Conservation (phyloP, 2,797 vertebrate species). For the Sphenodon punctatus region DNA sequence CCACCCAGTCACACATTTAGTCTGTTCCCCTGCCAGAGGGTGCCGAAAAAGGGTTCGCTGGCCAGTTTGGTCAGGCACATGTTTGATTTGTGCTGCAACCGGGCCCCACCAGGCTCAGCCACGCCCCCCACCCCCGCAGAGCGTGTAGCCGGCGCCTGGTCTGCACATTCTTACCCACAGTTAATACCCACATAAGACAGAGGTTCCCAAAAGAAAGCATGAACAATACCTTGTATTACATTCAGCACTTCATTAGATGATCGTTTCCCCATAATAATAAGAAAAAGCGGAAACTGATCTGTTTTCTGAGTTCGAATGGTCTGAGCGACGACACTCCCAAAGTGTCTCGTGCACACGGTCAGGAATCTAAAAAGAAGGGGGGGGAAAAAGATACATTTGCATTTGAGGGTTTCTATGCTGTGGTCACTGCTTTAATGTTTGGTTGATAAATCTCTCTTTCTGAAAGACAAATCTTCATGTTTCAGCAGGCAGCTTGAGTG, state of each 20-base stretch:
- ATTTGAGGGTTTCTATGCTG: conserved; percentile 50
- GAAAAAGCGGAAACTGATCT: conserved; percentile 97
- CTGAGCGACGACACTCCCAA: conserved; percentile 96
- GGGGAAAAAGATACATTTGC: conserved; percentile 10
- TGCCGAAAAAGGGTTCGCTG: too few species aligned
- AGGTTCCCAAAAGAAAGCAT: neutral
- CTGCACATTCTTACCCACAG: too few species aligned
- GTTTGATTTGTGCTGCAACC: too few species aligned
- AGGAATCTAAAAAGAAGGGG: conserved; percentile 86
- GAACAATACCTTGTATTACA: conserved; percentile 94
- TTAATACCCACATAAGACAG: too few species aligned
- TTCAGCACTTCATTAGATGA: conserved; percentile 98
- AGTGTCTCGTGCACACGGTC: conserved; percentile 96
- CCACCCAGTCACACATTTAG: too few species aligned
- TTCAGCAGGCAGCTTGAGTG: neutral
- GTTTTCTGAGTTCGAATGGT: conserved; percentile 98
- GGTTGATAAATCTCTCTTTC: neutral
- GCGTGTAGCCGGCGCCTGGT: too few species aligned
- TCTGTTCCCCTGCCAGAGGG: too few species aligned
- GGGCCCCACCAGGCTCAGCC: too few species aligned
- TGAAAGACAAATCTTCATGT: neutral
- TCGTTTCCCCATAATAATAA: conserved; percentile 98
- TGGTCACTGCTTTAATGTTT: too few species aligned
- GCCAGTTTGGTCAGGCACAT: too few species aligned
- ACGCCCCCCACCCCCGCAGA: too few species aligned